phyloP scores from a whole-genome alignment of 2,797 vertebrate species.

The Hapalemur alaotrensis region DNA sequence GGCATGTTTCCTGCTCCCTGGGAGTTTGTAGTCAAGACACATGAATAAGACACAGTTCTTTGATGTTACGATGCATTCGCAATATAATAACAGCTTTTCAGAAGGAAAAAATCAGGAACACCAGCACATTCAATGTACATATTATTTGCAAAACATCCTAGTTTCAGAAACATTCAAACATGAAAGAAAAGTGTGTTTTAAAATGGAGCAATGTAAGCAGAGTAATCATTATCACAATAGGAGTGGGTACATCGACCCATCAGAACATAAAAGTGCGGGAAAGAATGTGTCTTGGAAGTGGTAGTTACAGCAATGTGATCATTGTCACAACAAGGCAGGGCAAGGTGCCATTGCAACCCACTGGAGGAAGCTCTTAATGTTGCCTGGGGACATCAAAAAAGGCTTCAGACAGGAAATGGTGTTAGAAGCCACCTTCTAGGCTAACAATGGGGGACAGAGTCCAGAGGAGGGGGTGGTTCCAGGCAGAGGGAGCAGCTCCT shows the following conservation, averaged over 20 bases:
- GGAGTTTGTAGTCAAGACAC: not conserved
- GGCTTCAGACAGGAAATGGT: not conserved
- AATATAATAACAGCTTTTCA: conserved; percentile 25
- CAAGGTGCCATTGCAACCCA: fast-evolving
- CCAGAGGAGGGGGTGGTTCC: not conserved
- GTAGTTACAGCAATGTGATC: not conserved
- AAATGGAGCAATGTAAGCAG: not conserved
- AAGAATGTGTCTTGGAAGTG: not conserved
- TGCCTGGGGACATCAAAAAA: not conserved
- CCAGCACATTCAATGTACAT: not conserved
- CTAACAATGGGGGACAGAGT: not conserved
- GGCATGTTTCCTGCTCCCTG: not conserved
- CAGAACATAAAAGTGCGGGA: not conserved
- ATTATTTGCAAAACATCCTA: conserved; percentile 34
- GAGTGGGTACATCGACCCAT: not conserved
- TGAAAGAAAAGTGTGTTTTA: conserved; percentile 30
- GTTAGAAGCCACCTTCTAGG: not conserved
- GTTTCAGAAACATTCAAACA: conserved; percentile 39
- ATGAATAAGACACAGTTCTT: not conserved
- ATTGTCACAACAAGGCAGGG: not conserved
- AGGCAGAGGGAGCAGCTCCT: not conserved
- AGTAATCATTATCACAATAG: conserved; percentile 4
- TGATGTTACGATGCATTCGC: conserved; percentile 37
- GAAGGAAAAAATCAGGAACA: conserved; percentile 1
- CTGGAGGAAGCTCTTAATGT: not conserved